These are phyloP conservation scores for Hypsopygia costalis DNA, from an alignment of 2,888 invertebrate genomes.

Conservation along the genomic window DNA sequence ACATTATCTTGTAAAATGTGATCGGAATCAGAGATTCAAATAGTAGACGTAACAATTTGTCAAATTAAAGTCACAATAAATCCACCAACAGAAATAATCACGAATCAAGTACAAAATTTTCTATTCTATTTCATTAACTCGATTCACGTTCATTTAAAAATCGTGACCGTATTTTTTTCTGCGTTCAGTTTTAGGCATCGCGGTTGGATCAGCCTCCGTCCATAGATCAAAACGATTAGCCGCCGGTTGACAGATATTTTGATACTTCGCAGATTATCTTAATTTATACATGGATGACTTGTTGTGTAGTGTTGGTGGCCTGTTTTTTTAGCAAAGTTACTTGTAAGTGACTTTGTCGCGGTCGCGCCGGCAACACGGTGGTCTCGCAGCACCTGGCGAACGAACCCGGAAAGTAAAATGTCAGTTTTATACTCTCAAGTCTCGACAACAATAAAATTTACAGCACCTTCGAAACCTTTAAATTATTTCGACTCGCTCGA, in stretches of 20 bases:
- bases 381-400: slow-evolving; percentile 50
- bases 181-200: slow-evolving; percentile 21
- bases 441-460: slow-evolving; percentile 28
- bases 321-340: slow-evolving; percentile 66
- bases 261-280: slow-evolving; percentile 68
- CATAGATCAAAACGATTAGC: slow-evolving; percentile 61
- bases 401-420: slow-evolving; percentile 66
- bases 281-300: slow-evolving; percentile 71
- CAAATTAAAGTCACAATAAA: slow-evolving; percentile 39
- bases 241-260: slow-evolving; percentile 72
- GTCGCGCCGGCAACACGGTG: slow-evolving; percentile 51
- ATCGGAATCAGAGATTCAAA: neutral
- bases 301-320: slow-evolving; percentile 56
- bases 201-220: slow-evolving; percentile 14
- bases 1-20: slow-evolving; percentile 7
- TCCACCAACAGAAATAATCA: slow-evolving; percentile 11
- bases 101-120: slow-evolving; percentile 29
- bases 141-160: slow-evolving; percentile 24
- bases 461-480: slow-evolving; percentile 11
- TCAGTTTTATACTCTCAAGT: slow-evolving; percentile 47
- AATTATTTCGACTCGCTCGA: slow-evolving; percentile 17
- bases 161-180: slow-evolving; percentile 35
- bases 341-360: slow-evolving; percentile 71
- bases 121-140: slow-evolving; percentile 33
- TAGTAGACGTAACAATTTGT: slow-evolving; percentile 22